A percentile compares a stretch with the other conserved stretches of the same genome.
These are phyloP conservation scores for Siniperca knerii DNA, from an alignment of 2,113 vertebrate genomes.

Conservation along the genomic window DNA sequence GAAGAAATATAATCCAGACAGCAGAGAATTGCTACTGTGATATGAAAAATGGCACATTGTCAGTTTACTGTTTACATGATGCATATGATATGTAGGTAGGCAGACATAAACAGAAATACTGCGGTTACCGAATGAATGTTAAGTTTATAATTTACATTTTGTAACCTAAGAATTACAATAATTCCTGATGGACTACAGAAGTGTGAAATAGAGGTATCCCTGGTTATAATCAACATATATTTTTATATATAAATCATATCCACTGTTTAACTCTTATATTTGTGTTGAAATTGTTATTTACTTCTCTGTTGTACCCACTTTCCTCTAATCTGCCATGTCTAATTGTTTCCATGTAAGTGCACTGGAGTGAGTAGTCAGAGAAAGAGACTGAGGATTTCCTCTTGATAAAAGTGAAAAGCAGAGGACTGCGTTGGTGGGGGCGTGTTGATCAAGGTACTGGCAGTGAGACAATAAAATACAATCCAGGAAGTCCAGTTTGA, in stretches of 20 bases:
- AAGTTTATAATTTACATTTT: neutral
- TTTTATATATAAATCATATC: no score
- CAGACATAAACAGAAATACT: constrained; percentile 1
- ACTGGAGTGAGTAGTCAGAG: neutral
- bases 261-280: neutral
- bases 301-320: neutral
- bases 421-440: neutral
- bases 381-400: neutral
- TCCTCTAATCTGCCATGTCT: constrained; percentile 10
- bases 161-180: neutral
- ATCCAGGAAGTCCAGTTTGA: neutral
- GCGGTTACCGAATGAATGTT: constrained; percentile 2
- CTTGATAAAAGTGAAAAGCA: neutral
- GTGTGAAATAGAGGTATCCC: neutral
- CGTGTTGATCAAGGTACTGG: neutral
- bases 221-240: neutral
- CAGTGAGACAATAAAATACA: neutral
- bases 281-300: constrained; percentile 12
- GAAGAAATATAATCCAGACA: constrained; percentile 57
- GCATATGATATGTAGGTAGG: constrained; percentile 14
- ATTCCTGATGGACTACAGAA: neutral
- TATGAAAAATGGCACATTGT: constrained; percentile 56
- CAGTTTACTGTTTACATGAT: constrained; percentile 40
- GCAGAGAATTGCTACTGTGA: constrained; percentile 37
- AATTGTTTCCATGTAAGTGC: constrained; percentile 21